These are phyloP conservation scores for Manacus vitellinus DNA, from an alignment of 2,113 vertebrate species.

Conservation along the genomic window DNA sequence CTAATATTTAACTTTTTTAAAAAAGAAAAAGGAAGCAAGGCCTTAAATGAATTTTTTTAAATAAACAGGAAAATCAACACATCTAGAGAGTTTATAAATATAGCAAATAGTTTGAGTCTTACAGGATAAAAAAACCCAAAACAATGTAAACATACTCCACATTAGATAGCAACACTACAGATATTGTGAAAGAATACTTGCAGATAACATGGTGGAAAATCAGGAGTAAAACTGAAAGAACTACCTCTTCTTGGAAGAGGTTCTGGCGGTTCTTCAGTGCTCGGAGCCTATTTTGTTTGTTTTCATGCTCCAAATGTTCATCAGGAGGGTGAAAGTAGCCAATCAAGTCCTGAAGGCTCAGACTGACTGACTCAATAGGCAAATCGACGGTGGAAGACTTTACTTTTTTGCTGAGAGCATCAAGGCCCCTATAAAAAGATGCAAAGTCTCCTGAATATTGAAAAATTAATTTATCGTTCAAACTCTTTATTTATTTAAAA, in stretches of 20 bases:
- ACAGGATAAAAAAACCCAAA: not conserved
- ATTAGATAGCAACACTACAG: not conserved
- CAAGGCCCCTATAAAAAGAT: slow-evolving; percentile 82
- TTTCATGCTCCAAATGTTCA: slow-evolving; percentile 93
- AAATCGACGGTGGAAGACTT: slow-evolving; percentile 80
- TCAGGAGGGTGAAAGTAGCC: slow-evolving; percentile 94
- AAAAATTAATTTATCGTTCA: not conserved
- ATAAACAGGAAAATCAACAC: not conserved
- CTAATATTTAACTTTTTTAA: not conserved
- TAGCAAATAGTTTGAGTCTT: not conserved
- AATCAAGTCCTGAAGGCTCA: slow-evolving; percentile 92
- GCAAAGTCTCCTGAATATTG: not conserved
- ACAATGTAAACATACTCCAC: not conserved
- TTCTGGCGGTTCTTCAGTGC: slow-evolving; percentile 96
- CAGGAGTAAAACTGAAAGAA: not conserved
- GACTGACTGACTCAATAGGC: slow-evolving; percentile 91
- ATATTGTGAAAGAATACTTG: not conserved
- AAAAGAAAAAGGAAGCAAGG: not conserved
- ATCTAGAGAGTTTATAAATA: not conserved
- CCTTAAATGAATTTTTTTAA: not conserved
- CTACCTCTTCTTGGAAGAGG: slow-evolving; percentile 97
- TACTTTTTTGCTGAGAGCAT: slow-evolving; percentile 86
- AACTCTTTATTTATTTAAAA: not conserved
- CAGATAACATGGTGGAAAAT: not conserved
- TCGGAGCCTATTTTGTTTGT: slow-evolving; percentile 91